phyloP scores from a whole-genome alignment of 2,888 invertebrate genomes.

The Hesperia comma region DNA sequence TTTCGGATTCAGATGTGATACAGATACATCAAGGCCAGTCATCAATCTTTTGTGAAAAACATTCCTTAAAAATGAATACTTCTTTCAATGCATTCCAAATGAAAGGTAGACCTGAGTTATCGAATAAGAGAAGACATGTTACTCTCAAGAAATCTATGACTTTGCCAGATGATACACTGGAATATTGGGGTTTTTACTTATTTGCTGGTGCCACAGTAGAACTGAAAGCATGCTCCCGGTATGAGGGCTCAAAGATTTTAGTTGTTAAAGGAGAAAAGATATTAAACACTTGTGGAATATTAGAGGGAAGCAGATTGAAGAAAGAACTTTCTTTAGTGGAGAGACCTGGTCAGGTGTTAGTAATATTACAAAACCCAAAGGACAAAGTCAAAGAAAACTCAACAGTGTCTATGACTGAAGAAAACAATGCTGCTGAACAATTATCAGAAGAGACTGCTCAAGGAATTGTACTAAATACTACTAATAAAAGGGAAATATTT shows the following conservation, averaged over 20 bases:
- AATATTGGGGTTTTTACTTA: conserved; percentile 95
- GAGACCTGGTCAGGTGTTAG: conserved; percentile 83
- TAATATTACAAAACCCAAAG: conserved; percentile 70
- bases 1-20: conserved; percentile 93
- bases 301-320: conserved; percentile 88
- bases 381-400: conserved; percentile 44
- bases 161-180: conserved; percentile 92
- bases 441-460: conserved; percentile 26
- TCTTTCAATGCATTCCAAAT: conserved; percentile 89
- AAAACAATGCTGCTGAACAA: conserved; percentile 25
- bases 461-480: conserved; percentile 35
- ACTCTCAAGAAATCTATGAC: conserved; percentile 91
- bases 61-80: conserved; percentile 90
- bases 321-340: conserved; percentile 84
- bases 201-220: conserved; percentile 90
- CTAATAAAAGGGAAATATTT: conserved; percentile 32
- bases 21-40: conserved; percentile 93
- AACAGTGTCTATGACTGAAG: conserved; percentile 17
- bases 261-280: conserved; percentile 92
- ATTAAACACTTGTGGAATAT: conserved; percentile 89
- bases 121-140: conserved; percentile 88
- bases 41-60: conserved; percentile 91
- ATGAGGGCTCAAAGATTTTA: conserved; percentile 90
- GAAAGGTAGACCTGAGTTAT: conserved; percentile 87
- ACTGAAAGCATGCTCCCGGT: conserved; percentile 91